phyloP scores from a whole-genome alignment of 2,888 invertebrate genomes.

The Ceramica pisi region DNA sequence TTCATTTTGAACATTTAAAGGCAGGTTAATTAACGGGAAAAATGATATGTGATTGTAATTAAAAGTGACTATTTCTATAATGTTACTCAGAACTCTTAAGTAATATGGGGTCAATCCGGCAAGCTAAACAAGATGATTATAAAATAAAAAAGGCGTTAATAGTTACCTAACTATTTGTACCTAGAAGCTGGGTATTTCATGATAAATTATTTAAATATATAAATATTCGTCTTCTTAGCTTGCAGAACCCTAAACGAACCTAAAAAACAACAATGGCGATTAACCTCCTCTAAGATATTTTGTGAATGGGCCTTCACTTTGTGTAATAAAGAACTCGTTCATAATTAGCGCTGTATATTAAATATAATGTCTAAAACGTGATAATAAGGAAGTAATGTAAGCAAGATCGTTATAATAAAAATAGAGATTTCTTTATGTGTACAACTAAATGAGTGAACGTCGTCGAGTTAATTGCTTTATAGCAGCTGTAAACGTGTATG shows the following conservation, averaged over 20 bases:
- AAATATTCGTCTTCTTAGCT: not conserved
- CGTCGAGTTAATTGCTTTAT: conserved; percentile 83
- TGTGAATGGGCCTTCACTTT: conserved; percentile 81
- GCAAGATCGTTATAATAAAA: conserved; percentile 86
- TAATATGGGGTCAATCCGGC: not conserved
- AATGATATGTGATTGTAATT: not conserved
- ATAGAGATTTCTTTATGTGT: conserved; percentile 88
- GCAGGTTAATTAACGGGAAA: not conserved
- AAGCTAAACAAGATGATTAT: not conserved
- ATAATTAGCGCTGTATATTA: conserved; percentile 89
- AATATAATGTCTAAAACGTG: conserved; percentile 86
- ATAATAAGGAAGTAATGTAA: conserved; percentile 89
- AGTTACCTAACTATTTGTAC: not conserved
- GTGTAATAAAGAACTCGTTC: conserved; percentile 84
- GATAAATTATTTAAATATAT: not conserved
- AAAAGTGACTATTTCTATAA: too few species aligned
- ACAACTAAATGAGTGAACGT: conserved; percentile 85
- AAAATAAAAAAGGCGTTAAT: not conserved
- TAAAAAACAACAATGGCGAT: conserved; percentile 83
- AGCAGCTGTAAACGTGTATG: conserved; percentile 80
- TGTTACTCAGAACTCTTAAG: not conserved
- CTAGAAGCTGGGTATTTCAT: not conserved
- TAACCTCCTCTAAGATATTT: conserved; percentile 83
- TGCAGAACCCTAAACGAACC: conserved; percentile 74
- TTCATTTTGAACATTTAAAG: not conserved